Conservation (phyloP, 2,797 vertebrate species). For the Arremon brunneinucha region DNA sequence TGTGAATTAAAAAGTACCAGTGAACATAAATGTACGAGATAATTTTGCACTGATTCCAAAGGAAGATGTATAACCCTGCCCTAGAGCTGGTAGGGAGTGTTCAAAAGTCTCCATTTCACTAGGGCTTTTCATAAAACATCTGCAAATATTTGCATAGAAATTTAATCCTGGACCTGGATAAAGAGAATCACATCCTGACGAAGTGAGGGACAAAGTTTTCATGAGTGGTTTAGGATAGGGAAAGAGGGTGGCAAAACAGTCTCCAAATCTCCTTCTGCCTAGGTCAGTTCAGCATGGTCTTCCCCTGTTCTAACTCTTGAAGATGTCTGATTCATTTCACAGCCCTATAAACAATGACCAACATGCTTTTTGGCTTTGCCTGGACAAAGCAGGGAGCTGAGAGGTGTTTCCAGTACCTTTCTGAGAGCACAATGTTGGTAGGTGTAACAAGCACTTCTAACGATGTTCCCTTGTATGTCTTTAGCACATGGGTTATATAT, state of each 20-base stretch:
- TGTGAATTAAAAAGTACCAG: conserved; percentile 28
- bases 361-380: not conserved
- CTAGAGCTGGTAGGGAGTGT: not conserved
- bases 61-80: not conserved
- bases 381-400: not conserved
- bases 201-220: not conserved
- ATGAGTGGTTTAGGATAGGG: not conserved
- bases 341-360: not conserved
- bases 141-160: conserved; percentile 44
- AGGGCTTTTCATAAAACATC: not conserved
- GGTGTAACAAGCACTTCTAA: not conserved
- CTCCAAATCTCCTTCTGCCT: not conserved
- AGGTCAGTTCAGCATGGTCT: not conserved
- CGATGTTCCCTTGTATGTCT: not conserved
- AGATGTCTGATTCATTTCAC: not conserved
- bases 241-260: not conserved
- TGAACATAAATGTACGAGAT: not conserved
- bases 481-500: not conserved
- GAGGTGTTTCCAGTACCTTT: not conserved
- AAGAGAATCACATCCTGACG: not conserved
- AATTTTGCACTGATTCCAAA: not conserved
- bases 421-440: not conserved
- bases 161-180: not conserved
- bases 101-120: conserved; percentile 20
- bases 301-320: not conserved